phyloP scores from a whole-genome alignment of 2,888 invertebrate genomes.

The Idaea straminata region DNA sequence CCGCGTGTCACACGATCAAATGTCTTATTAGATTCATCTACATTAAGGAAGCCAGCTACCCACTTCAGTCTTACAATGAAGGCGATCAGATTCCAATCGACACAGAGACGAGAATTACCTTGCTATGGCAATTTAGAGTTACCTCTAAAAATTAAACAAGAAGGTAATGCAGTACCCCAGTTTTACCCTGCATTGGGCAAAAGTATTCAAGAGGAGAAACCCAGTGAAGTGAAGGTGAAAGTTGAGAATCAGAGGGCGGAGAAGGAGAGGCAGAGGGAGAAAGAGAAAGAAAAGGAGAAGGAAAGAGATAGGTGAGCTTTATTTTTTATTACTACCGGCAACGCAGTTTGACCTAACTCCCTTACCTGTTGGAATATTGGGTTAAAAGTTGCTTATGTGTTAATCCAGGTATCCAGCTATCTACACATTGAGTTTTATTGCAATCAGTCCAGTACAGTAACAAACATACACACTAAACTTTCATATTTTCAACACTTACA shows the following conservation, averaged over 20 bases:
- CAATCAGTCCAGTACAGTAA: no score
- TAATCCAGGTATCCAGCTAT: no score
- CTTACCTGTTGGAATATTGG: no score
- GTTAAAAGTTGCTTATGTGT: no score
- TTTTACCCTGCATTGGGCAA: slow-evolving; percentile 53
- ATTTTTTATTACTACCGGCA: background rate
- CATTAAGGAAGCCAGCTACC: slow-evolving; percentile 51
- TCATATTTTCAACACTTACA: no score
- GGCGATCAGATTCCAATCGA: slow-evolving; percentile 66
- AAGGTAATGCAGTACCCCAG: slow-evolving; percentile 45
- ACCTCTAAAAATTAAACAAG: slow-evolving; percentile 69
- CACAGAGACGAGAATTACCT: slow-evolving; percentile 63
- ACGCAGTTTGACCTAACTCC: no score
- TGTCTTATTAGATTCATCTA: slow-evolving; percentile 60
- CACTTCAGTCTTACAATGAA: slow-evolving; percentile 59
- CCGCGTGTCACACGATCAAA: slow-evolving; percentile 70
- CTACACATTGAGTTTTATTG: no score
- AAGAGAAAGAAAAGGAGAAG: slow-evolving; percentile 36
- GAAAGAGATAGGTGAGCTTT: slow-evolving; percentile 44
- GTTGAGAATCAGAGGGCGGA: slow-evolving; percentile 46
- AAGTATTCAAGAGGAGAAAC: slow-evolving; percentile 47
- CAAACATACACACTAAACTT: no score
- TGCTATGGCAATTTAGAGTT: slow-evolving; percentile 74
- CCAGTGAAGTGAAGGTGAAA: slow-evolving; percentile 50
- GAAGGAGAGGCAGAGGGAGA: slow-evolving; percentile 41